Base-by-base conservation (phyloP, 1,140 invertebrate genomes). In the Lasioglossum albipes region DNA sequence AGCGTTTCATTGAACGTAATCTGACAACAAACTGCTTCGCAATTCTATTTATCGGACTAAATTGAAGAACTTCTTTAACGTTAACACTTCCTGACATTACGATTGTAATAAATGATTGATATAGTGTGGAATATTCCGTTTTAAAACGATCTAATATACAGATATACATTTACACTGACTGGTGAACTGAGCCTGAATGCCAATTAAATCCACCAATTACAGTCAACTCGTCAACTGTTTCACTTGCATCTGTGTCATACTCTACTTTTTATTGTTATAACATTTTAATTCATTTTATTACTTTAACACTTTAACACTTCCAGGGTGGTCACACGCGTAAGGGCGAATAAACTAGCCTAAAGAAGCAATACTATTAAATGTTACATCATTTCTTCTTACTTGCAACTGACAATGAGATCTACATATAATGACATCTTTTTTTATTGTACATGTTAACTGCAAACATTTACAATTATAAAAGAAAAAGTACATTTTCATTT, bases 191-290 rank as follows among this genome's bases (percentile, higher is more conserved):
- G 64, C 27, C 74, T 76, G 64, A 52, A 41, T 76, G 74, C 42
- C 74, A 68, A 76, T 76, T 68, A 76, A 76, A 76, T 76, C 74
- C 74, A 76, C 67, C 49, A 76, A 68, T 76, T 76, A 76, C 64
- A 68, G 49, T 59, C 64, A 57, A 76, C 65, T 65, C 59, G 49
- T 59, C 64, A 57, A 76, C 65, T 65, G 36, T 68, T 76, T 76
- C 67, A 76, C 74, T 65, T 49, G 10, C 41, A 31, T 59, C 36
- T 57, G 10, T 18, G 52, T 20, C 18, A 4, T 54, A 16, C 13
- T 54, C 20, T 68, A 42, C 49, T 22, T 64, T 12, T 16, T 10
- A 64, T 64, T 64, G 27, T 64, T n/a, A 59, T n/a, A 59, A 59
- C n/a, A 22, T 59, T 22, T 31, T 64, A 64, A 64, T n/a, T 31